These are phyloP conservation scores for Drosophila kuntzei DNA, from an alignment of 2,888 invertebrate genomes.

Conservation along the genomic window DNA sequence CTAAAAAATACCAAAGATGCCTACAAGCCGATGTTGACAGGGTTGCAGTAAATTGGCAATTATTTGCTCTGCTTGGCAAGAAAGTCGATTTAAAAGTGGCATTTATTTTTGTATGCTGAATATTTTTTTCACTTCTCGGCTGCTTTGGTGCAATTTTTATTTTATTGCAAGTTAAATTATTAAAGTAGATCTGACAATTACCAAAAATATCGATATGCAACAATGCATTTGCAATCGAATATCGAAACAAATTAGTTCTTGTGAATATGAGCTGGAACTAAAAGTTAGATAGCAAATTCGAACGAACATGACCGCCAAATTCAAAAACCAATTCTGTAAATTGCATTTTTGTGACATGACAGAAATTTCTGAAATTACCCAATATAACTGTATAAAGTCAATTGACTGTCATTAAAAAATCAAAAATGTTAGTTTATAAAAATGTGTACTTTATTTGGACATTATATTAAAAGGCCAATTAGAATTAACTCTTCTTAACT, in stretches of 20 bases:
- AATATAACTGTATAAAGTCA: not conserved
- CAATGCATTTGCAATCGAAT: not conserved
- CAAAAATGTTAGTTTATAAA: not conserved
- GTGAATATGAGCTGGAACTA: not conserved
- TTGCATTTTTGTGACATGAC: not conserved
- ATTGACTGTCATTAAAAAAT: not conserved
- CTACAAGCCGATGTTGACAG: slow-evolving; percentile 14
- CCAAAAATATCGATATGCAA: not conserved
- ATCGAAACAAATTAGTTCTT: not conserved
- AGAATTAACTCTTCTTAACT: not conserved
- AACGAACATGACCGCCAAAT: not conserved
- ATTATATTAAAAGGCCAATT: not conserved
- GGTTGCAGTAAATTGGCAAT: slow-evolving; percentile 17
- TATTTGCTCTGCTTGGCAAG: not conserved
- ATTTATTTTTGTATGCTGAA: not conserved
- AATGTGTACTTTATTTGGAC: slow-evolving; percentile 40
- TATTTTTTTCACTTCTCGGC: not conserved
- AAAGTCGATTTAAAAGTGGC: not conserved
- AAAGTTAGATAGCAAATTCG: not conserved
- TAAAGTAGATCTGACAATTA: too few species aligned
- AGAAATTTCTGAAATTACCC: not conserved
- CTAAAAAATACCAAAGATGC: slow-evolving; percentile 53
- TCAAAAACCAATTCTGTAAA: not conserved
- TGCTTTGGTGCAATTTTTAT: not conserved
- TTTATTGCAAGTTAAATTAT: not conserved